phyloP scores from a whole-genome alignment of 2,797 vertebrate genomes.

The Lerista edwardsae region DNA sequence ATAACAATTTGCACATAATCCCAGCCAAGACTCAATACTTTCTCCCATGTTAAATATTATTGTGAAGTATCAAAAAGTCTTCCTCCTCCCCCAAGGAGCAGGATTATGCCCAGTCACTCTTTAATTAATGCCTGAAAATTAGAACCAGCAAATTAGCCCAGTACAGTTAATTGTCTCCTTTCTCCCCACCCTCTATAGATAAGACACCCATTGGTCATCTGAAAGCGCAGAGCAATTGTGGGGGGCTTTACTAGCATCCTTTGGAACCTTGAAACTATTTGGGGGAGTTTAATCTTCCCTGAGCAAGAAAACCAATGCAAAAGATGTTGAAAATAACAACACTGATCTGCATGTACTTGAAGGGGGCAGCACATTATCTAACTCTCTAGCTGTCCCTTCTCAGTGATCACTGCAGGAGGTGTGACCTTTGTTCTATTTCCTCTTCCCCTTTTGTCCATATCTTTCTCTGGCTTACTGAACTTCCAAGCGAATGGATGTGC shows the following conservation, averaged over 20 bases:
- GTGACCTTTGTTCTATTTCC: too few species aligned
- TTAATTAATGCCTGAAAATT: neutral
- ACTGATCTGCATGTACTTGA: too few species aligned
- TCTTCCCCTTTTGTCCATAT: too few species aligned
- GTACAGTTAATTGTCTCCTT: slow-evolving; percentile 4
- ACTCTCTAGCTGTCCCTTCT: too few species aligned
- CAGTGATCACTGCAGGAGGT: too few species aligned
- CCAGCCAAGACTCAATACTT: neutral
- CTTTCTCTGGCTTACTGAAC: too few species aligned
- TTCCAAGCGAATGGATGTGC: too few species aligned
- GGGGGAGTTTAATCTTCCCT: too few species aligned
- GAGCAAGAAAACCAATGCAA: neutral
- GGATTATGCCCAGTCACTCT: neutral
- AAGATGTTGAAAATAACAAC: too few species aligned
- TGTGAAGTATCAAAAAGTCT: neutral
- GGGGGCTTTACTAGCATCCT: neutral
- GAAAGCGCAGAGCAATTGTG: neutral
- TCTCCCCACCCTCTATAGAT: neutral
- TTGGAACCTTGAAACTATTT: neutral
- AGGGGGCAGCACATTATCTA: too few species aligned
- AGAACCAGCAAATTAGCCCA: too few species aligned
- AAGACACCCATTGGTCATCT: neutral
- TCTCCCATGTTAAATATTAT: neutral
- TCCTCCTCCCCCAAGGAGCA: neutral
- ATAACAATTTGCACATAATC: slow-evolving; percentile 7